Conservation (phyloP, 1,140 invertebrate genomes). For the Anoplolepis gracilipes region DNA sequence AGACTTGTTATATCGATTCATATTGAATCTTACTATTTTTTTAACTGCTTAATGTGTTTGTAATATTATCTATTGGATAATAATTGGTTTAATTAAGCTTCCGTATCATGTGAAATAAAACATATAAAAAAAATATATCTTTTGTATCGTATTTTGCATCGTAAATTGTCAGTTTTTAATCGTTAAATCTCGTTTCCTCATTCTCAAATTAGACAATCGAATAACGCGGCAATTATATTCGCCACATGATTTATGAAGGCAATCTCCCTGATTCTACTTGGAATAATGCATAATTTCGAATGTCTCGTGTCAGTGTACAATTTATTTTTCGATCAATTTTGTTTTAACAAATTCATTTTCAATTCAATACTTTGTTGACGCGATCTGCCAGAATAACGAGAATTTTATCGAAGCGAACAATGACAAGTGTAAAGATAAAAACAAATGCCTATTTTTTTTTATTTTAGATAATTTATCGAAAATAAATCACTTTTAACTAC, state of each 20-base stretch:
- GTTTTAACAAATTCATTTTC: not conserved
- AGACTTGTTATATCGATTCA: not conserved
- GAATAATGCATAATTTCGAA: conserved; percentile 24
- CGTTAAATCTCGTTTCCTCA: conserved; percentile 11
- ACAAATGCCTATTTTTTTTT: too few relatives aligned
- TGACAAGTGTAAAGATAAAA: too few relatives aligned
- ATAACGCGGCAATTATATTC: conserved; percentile 2
- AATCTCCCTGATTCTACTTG: not conserved
- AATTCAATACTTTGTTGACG: not conserved
- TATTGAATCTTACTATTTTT: not conserved
- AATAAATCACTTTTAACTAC: too few relatives aligned
- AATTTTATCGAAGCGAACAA: not conserved
- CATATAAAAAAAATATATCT: not conserved
- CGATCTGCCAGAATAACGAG: not conserved
- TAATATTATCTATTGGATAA: conserved; percentile 13
- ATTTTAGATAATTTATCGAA: too few relatives aligned
- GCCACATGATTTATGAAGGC: not conserved
- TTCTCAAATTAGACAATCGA: conserved; percentile 18
- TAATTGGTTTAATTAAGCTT: not conserved
- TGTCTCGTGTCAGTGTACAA: not conserved
- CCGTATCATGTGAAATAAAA: not conserved
- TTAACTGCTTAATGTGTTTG: conserved; percentile 17
- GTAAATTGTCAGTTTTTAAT: not conserved
- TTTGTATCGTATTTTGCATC: not conserved
- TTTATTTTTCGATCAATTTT: conserved; percentile 14